Base-by-base conservation (phyloP, 2,797 vertebrate genomes). In the Ficedula albicollis region DNA sequence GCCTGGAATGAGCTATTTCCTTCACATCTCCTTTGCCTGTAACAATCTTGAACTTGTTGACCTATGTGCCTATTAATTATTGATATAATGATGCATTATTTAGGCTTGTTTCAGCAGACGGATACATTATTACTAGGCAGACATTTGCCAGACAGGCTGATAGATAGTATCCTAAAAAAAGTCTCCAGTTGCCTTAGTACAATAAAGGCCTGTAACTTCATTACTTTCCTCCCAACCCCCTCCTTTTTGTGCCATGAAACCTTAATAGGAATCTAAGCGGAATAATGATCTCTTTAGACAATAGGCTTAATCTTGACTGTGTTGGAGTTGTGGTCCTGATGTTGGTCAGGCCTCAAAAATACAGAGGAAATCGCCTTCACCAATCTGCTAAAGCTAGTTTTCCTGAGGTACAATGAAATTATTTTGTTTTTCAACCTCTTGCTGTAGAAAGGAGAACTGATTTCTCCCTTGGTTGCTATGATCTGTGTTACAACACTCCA, bases 81-180 rank as follows among this genome's bases (percentile, higher is more conserved):
- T 96, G 95, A 97, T 97, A 78, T 58, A 87, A 80, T 15, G 22
- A 91, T 97, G 93, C 95, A 97, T 97, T 97, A 97, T 97, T 97
- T 94, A 97, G 95, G 70, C 74, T 91, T 91, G 89, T 87, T 97
- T 95, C 94, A 95, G 94, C 84, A 97, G 95, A 94, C 67, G 1
- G 95, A 90, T 93, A 93, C 91, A 78, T 96, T 97, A 95, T 96
- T 95, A 89, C 89, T 85, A 85, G 97, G 84, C 95, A 96, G 96
- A 92, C 85, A 48, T 95, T 96, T 93, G 96, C 96, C 94, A 96
- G 94, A 97, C 96, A 91, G 94, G 81, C 89, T 97, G 95, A 96
- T 91, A 89, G 95, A 97, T 97, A 90, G 60, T 89, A 91, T 90
- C 94, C 94, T 92, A 94, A 96, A 96, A 95, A 91, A 95, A 68